Evolutionary conservation across 92 coral and sea anemone genomes (phyloP).

Genomic region (Palythoa caribaeorum): DNA sequence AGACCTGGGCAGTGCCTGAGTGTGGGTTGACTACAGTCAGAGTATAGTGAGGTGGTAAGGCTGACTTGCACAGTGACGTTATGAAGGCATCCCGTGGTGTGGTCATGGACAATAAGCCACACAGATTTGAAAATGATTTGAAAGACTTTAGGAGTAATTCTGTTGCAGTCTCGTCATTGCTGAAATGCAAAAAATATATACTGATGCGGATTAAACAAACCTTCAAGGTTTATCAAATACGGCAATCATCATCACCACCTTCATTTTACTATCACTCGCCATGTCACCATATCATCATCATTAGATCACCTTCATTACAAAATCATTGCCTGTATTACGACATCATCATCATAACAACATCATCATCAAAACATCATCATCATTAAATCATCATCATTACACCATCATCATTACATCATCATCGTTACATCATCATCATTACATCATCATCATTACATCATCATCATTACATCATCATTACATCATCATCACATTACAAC

Average conservation of each 20-base stretch:
- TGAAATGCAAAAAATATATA: constrained; percentile 36
- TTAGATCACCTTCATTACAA: too few relatives aligned
- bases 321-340: too few relatives aligned
- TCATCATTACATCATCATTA: too few relatives aligned
- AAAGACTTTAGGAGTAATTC: constrained; percentile 92
- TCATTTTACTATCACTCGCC: too few relatives aligned
- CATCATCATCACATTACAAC: too few relatives aligned
- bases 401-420: too few relatives aligned
- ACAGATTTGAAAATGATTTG: constrained; percentile 88
- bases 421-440: too few relatives aligned
- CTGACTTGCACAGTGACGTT: constrained; percentile 94
- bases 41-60: constrained; percentile 98
- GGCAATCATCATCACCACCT: background rate
- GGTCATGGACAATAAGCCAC: constrained; percentile 89
- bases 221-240: background rate
- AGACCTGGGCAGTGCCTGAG: constrained; percentile 90
- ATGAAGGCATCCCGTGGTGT: constrained; percentile 98
- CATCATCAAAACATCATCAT: too few relatives aligned
- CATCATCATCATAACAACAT: too few relatives aligned
- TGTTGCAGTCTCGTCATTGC: constrained; percentile 94
- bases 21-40: constrained; percentile 94
- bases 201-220: background rate
- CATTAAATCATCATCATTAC: too few relatives aligned
- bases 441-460: too few relatives aligned
- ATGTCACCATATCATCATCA: too few relatives aligned